A percentile compares a stretch with the other conserved stretches of the same genome.
phyloP scores from a whole-genome alignment of 2,888 invertebrate genomes.

The Leptopilina myrica region DNA sequence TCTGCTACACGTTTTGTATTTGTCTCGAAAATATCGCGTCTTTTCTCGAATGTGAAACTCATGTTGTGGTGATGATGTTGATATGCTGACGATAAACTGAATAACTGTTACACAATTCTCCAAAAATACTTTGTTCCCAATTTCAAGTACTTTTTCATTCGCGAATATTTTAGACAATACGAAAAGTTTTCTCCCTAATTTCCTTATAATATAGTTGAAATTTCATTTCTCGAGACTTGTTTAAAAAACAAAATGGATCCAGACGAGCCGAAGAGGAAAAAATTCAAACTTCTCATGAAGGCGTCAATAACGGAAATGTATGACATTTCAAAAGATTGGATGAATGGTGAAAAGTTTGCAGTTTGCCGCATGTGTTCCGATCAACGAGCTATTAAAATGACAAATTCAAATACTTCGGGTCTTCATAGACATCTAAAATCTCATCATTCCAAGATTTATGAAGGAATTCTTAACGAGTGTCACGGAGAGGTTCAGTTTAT shows the following conservation, averaged over 20 bases:
- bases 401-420: conserved; percentile 27
- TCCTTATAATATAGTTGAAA: not conserved
- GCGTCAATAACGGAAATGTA: not conserved
- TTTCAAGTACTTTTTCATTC: not conserved
- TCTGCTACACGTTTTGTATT: conserved; percentile 8
- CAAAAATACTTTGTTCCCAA: not conserved
- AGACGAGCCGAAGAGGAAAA: conserved; percentile 16
- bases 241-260: conserved; percentile 7
- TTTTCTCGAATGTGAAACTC: conserved; percentile 11
- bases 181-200: not conserved
- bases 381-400: conserved; percentile 27
- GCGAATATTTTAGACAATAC: not conserved
- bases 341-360: conserved; percentile 3
- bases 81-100: not conserved
- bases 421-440: conserved; percentile 21
- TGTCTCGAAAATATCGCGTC: conserved; percentile 20
- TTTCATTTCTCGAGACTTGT: not conserved
- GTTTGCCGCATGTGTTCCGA: not conserved
- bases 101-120: not conserved
- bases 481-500: not conserved
- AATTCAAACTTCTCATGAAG: not conserved
- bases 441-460: conserved; percentile 8
- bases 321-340: not conserved
- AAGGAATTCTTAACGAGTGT: not conserved
- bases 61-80: not conserved